Evolutionary conservation across 1,140 invertebrate genomes (phyloP).

Genomic region (Euwallacea fornicatus): DNA sequence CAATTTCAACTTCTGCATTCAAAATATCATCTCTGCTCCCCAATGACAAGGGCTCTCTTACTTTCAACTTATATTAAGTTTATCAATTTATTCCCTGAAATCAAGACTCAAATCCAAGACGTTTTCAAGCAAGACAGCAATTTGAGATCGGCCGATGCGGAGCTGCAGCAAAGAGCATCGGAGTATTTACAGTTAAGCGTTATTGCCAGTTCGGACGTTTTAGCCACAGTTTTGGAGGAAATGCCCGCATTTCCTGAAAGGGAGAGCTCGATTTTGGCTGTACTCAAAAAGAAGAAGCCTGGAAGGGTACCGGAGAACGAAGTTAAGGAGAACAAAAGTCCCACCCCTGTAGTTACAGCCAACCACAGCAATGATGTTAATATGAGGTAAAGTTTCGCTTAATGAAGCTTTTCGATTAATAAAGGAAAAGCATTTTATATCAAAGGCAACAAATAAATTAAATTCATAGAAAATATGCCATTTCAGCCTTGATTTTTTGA

Average conservation of each 20-base stretch:
- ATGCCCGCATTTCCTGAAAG: slow-evolving; percentile 99
- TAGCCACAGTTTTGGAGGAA: slow-evolving; percentile 98
- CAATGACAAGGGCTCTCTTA: slow-evolving; percentile 92
- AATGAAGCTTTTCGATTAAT: background rate
- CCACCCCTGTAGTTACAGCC: slow-evolving; percentile 61
- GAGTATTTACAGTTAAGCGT: slow-evolving; percentile 97
- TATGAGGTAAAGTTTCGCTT: slow-evolving; percentile 54
- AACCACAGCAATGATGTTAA: slow-evolving; percentile 65
- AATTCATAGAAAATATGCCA: too few species aligned
- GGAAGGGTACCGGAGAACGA: slow-evolving; percentile 85
- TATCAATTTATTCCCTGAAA: slow-evolving; percentile 98
- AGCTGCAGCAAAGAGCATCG: slow-evolving; percentile 96
- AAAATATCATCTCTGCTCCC: slow-evolving; percentile 97
- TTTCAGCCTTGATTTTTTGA: too few species aligned
- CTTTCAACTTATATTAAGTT: slow-evolving; percentile 99
- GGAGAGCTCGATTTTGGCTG: slow-evolving; percentile 95
- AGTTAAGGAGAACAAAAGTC: slow-evolving; percentile 77
- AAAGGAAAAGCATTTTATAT: background rate
- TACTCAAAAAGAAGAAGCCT: slow-evolving; percentile 98
- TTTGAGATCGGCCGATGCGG: slow-evolving; percentile 94
- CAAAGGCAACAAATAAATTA: too few species aligned
- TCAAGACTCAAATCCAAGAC: slow-evolving; percentile 94
- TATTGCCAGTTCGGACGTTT: slow-evolving; percentile 93
- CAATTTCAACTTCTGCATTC: slow-evolving; percentile 97
- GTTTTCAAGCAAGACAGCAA: slow-evolving; percentile 96